phyloP scores from a whole-genome alignment of 2,113 vertebrate genomes.

The Vireo altiloquus region DNA sequence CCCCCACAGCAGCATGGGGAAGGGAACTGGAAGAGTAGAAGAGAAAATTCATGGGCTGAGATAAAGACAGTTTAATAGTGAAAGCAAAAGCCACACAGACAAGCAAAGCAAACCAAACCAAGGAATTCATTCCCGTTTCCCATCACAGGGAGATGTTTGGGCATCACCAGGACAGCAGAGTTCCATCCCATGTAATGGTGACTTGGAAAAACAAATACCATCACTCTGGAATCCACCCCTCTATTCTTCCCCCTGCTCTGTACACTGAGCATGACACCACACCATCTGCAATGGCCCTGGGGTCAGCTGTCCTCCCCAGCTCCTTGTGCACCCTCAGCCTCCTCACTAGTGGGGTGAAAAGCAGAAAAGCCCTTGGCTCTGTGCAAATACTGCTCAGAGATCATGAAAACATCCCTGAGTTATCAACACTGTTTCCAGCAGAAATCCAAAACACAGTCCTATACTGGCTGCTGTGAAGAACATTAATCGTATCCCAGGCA shows the following conservation, averaged over 20 bases:
- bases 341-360: background rate
- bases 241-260: background rate
- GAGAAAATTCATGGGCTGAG: background rate
- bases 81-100: background rate
- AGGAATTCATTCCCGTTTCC: background rate
- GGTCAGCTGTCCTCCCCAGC: background rate
- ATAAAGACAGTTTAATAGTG: background rate
- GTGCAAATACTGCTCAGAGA: background rate
- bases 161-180: background rate
- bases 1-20: background rate
- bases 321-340: too few species aligned
- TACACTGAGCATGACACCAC: background rate
- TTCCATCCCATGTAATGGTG: accelerated
- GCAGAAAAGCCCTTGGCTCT: background rate
- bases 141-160: accelerated
- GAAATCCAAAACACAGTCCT: background rate
- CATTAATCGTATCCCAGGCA: background rate
- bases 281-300: background rate
- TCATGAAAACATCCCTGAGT: background rate
- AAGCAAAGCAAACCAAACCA: background rate
- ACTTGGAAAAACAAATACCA: background rate
- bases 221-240: background rate
- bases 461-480: background rate
- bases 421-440: background rate
- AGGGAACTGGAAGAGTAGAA: background rate